Evolutionary conservation across 2,888 invertebrate genomes (phyloP), one percentile per base, ranked within the genome.

Genomic region (Seira sanloemensis): DNA sequence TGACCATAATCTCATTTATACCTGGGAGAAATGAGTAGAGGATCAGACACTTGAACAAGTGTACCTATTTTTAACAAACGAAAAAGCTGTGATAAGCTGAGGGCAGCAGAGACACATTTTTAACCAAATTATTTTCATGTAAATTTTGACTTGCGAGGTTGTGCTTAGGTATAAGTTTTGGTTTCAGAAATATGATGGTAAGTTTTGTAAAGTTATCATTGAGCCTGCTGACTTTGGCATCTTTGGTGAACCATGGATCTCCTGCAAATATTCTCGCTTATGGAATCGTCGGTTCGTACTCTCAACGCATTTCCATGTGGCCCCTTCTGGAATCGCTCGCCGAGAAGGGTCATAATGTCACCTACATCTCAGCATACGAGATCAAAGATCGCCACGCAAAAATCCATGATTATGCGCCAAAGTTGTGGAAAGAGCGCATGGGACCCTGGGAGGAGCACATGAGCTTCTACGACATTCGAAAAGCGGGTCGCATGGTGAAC

Each of bases 261-360:
- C 50, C 72, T 62, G 76, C 68, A 1, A 81, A 81, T 9, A 75
- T 81, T 26, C 18, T 81, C 2, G 37, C 71, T 0, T 81, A 46
- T n/a, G 26, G 21, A 1, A 37, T 25, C 4, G 19, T 84, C 0
- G 73, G 74, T 12, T 54, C 78, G 16, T 21, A 84, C 66, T 68
- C 68, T 12, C 67, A 54, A 5, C 62, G 81, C 2, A 69, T 75
- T 16, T 71, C 81, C 19, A 76, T 71, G 65, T 69, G 12, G 62
- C 75, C 81, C 1, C 12, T 58, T 23, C 46, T 76, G 75, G 81
- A 75, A 65, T 69, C 46, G 0, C 62, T 81, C 9, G 26, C 76
- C 0, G 65, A 81, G 0, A 62, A 71, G n/a, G 81, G 81, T 23
- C 81, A 81, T 62, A 71, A 71, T 37, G 75, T 81, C 0, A 81